Evolutionary conservation across 1,140 invertebrate genomes (phyloP), one percentile per base, ranked within the genome.

Genomic region (Heterodera carotae): DNA sequence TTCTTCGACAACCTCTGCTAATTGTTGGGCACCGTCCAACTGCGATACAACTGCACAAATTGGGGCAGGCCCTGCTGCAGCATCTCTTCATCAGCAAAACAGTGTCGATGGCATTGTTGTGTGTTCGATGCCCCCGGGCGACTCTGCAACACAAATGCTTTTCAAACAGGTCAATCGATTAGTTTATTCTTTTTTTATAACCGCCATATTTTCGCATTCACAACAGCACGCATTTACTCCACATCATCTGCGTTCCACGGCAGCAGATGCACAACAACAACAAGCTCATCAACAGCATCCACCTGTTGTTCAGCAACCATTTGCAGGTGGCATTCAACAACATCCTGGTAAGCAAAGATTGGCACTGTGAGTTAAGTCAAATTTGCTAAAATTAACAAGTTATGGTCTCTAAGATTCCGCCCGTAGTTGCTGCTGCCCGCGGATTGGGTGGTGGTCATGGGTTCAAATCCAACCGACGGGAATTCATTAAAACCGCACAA

Each of bases 61-160:
- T 66, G 62, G 29, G 7, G 62, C 62, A 6, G 62, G 29, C 5
- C 62, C 29, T 43, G n/a, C n/a, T n/a, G 39, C n/a, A 10, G 62
- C 12, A 10, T 25, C 29, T 18, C 62, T 31, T 15, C 27, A 66
- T 66, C 29, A 10, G 62, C n/a, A n/a, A n/a, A n/a, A n/a, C n/a
- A 66, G 25, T 27, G 22, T 22, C 10, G 29, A 25, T 31, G 62
- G 62, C 31, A 27, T 25, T 27, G 29, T 66, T 66, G 62, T 66
- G 8, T 66, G 62, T 27, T 27, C n/a, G 12, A 66, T 66, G 25
- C 29, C 62, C 4, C 25, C 62, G 62, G 33, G 33, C 33, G 62
- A 66, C 22, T 25, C 62, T 31, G 62, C 29, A 10, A 34, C 62
- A 12, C 62, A 66, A 66, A 66, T 66, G 62, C 62, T 31, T 34